Percentiles rank a stretch among this genome's conserved stretches.
Conservation (phyloP, 2,888 invertebrate species). For the Brachylomia viminalis region DNA sequence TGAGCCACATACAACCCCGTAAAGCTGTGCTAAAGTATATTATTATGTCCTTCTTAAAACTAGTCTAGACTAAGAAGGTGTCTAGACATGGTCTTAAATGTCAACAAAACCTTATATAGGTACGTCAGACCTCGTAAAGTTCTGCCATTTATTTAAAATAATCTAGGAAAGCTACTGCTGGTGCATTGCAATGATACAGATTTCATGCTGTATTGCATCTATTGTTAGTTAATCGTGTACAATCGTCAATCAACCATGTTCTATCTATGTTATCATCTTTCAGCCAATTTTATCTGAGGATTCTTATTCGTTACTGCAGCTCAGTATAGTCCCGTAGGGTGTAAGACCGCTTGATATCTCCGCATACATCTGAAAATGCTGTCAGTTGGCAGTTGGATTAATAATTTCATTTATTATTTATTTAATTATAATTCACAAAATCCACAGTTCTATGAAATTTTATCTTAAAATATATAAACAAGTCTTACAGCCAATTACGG, state of each 20-base stretch:
- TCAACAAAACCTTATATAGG: not conserved
- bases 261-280: no score
- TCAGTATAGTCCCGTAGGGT: not conserved
- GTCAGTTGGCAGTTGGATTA: conserved; percentile 3
- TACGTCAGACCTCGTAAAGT: conserved; percentile 26
- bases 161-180: not conserved
- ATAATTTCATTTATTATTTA: no score
- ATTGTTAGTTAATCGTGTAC: not conserved
- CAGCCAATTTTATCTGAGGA: no score
- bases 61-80: conserved; percentile 15
- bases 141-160: conserved; percentile 9
- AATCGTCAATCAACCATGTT: not conserved
- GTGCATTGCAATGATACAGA: not conserved
- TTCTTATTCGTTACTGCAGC: not conserved
- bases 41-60: conserved; percentile 33
- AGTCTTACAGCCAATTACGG: no score
- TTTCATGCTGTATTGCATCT: not conserved
- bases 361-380: not conserved
- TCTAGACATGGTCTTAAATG: conserved; percentile 38
- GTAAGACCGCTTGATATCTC: not conserved
- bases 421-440: no score
- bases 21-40: not conserved
- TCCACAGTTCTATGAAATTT: no score
- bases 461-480: no score
- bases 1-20: not conserved